Evolutionary conservation across 1,140 invertebrate species (phyloP).

Genomic region (Drosophila hydei): DNA sequence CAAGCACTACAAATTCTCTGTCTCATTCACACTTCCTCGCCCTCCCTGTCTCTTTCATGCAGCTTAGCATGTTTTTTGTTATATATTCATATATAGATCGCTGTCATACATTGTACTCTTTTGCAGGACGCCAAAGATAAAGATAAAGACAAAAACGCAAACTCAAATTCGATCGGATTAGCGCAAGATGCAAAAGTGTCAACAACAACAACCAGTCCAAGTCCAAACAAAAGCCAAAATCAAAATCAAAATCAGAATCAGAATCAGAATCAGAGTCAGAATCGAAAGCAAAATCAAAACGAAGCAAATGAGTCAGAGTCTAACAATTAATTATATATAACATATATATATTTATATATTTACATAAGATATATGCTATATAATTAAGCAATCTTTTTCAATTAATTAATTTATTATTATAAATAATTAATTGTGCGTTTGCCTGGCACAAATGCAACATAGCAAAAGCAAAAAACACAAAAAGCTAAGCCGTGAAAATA

Average conservation of each 20-base stretch:
- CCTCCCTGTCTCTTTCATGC: not conserved
- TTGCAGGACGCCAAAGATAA: conserved; percentile 83
- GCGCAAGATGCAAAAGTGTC: conserved; percentile 65
- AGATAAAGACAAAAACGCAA: conserved; percentile 66
- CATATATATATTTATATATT: too few species aligned
- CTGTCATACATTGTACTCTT: conserved; percentile 65
- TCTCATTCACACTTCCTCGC: not conserved
- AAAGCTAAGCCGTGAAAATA: conserved; percentile 8
- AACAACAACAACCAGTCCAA: conserved; percentile 34
- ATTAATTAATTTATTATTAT: conserved; percentile 7
- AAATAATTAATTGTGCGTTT: not conserved
- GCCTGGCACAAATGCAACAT: not conserved
- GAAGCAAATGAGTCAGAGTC: conserved; percentile 34
- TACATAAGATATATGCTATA: too few species aligned
- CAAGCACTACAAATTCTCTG: not conserved
- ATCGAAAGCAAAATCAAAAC: conserved; percentile 37
- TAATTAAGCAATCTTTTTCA: too few species aligned
- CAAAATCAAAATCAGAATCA: not conserved
- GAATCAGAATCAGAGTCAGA: conserved; percentile 31
- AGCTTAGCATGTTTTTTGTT: too few species aligned
- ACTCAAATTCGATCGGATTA: conserved; percentile 68
- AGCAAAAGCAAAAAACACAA: not conserved
- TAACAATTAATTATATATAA: conserved; percentile 9
- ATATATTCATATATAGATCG: conserved; percentile 16
- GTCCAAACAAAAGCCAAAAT: conserved; percentile 35